Evolutionary conservation across 2,888 invertebrate genomes (phyloP), one percentile per base, ranked within the genome.

Genomic region (Oscheius sp.): DNA sequence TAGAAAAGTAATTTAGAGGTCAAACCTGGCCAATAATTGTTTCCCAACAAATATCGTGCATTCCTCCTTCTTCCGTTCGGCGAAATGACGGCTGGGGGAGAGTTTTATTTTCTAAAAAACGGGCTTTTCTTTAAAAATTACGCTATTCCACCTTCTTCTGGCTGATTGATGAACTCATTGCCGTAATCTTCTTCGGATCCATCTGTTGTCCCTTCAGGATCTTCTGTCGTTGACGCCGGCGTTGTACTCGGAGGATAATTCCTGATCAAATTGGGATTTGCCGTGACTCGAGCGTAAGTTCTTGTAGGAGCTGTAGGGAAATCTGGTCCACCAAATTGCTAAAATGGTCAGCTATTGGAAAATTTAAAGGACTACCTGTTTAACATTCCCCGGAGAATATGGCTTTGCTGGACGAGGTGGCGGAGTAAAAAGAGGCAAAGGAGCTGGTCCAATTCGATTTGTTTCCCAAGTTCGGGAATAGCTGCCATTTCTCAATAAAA

Each of bases 21-120:
- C 45, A 29, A 21, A 89, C 89, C 89, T 97, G 96, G 0, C 97
- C 97, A 89, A 97, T 94, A 92, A 96, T 95, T 0, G 97, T 98
- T 90, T 98, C 98, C 98, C 98, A 98, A 88, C 98, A 97, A 46
- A 95, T 83, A 27, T 84, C 76, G 16, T 74, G 81, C 53, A 76
- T 80, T 52, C 75, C 74, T 9, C 74, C 73, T 16, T 75, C 81
- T 29, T 68, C 76, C 2, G 61, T 41, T 23, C 61, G 61, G 13
- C 61, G 61, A 66, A 53, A 68, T 2, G 53, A 52, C 0, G 55
- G 53, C 55, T 41, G 27, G 16, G 29, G 56, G 21, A 58, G 58
- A 21, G 56, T 45, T 35, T 69, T 69, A 23, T 43, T 69, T 7
- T 12, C 56, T 58, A 23, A 41, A 25, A 35, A 55, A 56, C 25